Conservation (phyloP, 2,888 invertebrate species). For the Drosophila kanekoi region DNA sequence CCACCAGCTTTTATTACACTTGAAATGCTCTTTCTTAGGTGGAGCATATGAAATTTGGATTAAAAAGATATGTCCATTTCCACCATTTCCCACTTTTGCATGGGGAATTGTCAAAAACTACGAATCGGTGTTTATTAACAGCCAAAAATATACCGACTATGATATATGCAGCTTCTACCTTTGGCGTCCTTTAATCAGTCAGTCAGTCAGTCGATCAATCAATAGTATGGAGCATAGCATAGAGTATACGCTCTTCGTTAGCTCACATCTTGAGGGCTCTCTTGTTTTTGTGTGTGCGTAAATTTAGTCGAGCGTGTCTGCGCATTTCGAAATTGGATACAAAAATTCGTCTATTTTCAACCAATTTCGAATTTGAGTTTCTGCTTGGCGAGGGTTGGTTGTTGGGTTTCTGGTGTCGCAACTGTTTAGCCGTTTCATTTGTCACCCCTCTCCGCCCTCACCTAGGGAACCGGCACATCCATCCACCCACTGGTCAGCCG, state of each 20-base stretch:
- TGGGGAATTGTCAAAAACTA: too few relatives aligned
- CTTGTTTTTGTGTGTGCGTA: constrained; percentile 41
- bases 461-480: constrained; percentile 5
- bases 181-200: neutral
- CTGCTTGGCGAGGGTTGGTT: constrained; percentile 51
- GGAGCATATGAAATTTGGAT: neutral
- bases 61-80: neutral
- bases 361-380: constrained; percentile 56
- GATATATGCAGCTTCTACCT: neutral
- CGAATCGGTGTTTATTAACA: neutral
- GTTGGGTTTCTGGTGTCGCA: constrained; percentile 49
- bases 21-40: constrained; percentile 27
- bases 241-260: constrained; percentile 35
- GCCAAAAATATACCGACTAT: neutral
- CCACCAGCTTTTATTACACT: constrained; percentile 45
- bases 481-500: constrained; percentile 23
- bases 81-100: too few relatives aligned
- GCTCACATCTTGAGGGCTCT: neutral
- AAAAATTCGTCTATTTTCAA: constrained; percentile 61
- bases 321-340: constrained; percentile 75
- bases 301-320: constrained; percentile 70
- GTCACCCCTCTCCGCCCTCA: constrained; percentile 33
- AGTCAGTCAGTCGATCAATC: neutral
- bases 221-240: neutral
- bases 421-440: constrained; percentile 63